A percentile compares a stretch with the other conserved stretches of the same genome.
Conservation (phyloP, 2,113 vertebrate species). For the Puma concolor region DNA sequence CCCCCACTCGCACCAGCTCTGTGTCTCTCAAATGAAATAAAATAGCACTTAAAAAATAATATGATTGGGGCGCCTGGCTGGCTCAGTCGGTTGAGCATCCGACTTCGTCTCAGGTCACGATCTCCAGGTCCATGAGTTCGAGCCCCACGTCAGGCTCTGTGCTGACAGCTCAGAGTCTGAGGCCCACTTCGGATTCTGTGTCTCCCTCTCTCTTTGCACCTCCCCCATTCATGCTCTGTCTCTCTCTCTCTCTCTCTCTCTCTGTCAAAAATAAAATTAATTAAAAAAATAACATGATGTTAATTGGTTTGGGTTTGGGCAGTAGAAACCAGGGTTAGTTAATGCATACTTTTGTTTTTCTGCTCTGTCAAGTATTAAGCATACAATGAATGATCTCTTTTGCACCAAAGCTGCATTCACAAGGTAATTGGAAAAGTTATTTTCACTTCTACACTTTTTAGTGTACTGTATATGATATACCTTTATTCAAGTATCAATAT, state of each 20-base stretch:
- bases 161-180: too few species aligned
- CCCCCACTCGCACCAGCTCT: too few species aligned
- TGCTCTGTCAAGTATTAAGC: not conserved
- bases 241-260: too few species aligned
- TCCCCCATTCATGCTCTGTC: not conserved
- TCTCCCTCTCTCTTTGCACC: not conserved
- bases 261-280: not conserved
- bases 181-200: too few species aligned
- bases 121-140: not conserved
- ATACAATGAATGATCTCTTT: not conserved
- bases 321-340: not conserved
- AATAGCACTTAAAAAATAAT: too few species aligned
- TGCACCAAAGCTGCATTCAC: not conserved
- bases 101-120: not conserved
- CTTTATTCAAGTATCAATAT: not conserved
- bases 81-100: not conserved
- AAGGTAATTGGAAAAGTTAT: not conserved
- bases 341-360: constrained; percentile 35
- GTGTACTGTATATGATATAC: not conserved
- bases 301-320: constrained; percentile 22
- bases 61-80: too few species aligned
- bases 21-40: too few species aligned
- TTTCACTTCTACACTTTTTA: not conserved
- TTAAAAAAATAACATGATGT: not conserved
- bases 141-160: too few species aligned